Evolutionary conservation across 2,797 vertebrate species (phyloP), one percentile per base, ranked within the genome.

Genomic region (Scyliorhinus canicula): DNA sequence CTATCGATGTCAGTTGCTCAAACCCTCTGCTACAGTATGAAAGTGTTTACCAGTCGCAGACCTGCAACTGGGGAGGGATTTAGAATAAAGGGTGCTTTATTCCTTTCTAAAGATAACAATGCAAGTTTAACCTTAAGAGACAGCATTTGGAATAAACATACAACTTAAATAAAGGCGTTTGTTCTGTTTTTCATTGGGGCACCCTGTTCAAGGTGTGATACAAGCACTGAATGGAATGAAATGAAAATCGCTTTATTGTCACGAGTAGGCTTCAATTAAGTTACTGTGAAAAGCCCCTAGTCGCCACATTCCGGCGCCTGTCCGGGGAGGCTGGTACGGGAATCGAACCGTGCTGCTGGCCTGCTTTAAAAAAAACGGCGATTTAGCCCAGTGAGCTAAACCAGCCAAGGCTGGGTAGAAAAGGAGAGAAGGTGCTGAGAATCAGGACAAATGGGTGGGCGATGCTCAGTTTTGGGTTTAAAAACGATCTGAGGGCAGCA

Each of bases 1-100:
- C 35, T 40, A 3, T 69, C n/a, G 44, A 69, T 3, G 40, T 50
- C 1, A 7, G 28, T 16, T 50, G 63, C 44, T 12, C 93, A 31
- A 93, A 52, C 65, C 93, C 93, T 26, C 1, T 93, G 65, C 67
- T 71, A 4, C 93, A 93, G 16, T 71, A 74, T n/a, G 65, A 71
- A 35, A 93, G 28, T 50, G 91, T 93, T 47, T 93, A 93, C 40
- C 91, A 28, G 9, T 69, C 91, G 7, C 91, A 93, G 44, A 69
- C 11, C 4, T 93, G 93, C 67, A 93, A 52, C 47, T 93, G 93
- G 93, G 91, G 93, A 71, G 65, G 67, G 93, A 71, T 93, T 69
- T 93, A 93, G 88, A 91, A 57, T 44, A n/a, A 60, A 93, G 91
- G 40, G 35, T 90, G n/a, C 88, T 91, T 93, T 93, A 67, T 93